Evolutionary conservation across 2,797 vertebrate genomes (phyloP), one percentile per base, ranked within the genome.

Genomic region (Chelonia mydas): DNA sequence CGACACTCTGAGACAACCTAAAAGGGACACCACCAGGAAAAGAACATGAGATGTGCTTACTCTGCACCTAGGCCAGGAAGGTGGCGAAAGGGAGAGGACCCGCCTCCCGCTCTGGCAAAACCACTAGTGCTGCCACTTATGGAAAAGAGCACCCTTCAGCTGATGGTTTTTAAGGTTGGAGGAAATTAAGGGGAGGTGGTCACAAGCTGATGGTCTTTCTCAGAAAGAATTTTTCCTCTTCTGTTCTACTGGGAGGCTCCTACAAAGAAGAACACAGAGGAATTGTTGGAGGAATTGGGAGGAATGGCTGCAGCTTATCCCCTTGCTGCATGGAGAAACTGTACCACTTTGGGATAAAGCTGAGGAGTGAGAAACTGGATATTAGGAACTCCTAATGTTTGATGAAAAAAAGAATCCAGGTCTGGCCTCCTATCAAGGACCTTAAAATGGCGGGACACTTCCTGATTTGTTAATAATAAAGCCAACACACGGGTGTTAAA

Each of bases 1-100:
- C 93, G 90, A 94, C 92, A 84, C 51, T 95, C 94, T 68, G 59
- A 77, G 25, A 47, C 15, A 49, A 77, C 6, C 13, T 49, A 77
- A 92, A 93, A 89, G 74, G 51, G 87, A 11, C 53, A 81, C 68
- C 11, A 49, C 33, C 0, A 16, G 4, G 80, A 78, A 87, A 74
- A 55, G 50, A 84, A 86, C 37, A 86, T 2, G 16, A 91, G 86
- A 84, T 51, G 7, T 80, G 78, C 68, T 91, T 86, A 78, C 50
- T 96, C 78, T 92, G 84, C 82, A n/a, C 4, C 3, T 2, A 49
- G 92, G 17, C 33, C 37, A 19, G 9, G n/a, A 77, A 28, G 45
- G 74, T 7, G 11, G 87, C 80, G 86, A 82, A 80, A 84, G 23
- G 41, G 83, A 86, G 51, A 25, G 19, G 6, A 41, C n/a, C 31